Evolutionary conservation across 2,113 vertebrate species (phyloP).

Genomic region (Phocoena sinus): DNA sequence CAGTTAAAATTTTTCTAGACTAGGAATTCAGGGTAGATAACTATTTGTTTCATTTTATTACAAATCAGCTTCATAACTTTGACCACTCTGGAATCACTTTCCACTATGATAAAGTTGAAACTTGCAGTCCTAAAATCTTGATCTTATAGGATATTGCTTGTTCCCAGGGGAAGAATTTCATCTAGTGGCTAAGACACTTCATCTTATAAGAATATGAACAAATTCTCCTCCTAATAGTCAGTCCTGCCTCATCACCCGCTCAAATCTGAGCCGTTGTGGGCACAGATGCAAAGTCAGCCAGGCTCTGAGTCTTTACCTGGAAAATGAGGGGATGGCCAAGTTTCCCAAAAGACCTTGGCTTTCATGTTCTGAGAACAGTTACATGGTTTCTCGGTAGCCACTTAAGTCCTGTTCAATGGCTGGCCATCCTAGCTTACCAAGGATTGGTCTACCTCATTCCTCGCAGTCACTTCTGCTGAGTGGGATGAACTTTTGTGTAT

Average conservation of each 20-base stretch:
- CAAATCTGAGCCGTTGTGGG: rapidly evolving
- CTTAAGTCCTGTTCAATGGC: not conserved
- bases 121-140: not conserved
- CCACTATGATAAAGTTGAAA: not conserved
- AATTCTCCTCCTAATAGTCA: not conserved
- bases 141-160: not conserved
- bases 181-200: not conserved
- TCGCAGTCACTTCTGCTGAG: too few relatives aligned
- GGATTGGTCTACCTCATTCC: too few relatives aligned
- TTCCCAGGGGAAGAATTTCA: not conserved
- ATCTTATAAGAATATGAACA: not conserved
- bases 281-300: not conserved
- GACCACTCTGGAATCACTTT: not conserved
- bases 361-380: not conserved
- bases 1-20: not conserved
- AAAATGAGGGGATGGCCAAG: rapidly evolving
- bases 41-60: not conserved
- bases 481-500: rapidly evolving
- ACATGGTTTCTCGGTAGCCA: not conserved
- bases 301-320: not conserved
- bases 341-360: not conserved
- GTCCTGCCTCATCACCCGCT: not conserved
- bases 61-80: not conserved
- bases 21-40: not conserved
- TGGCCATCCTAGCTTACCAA: not conserved